These are phyloP conservation scores for Menidia beryllina DNA, from an alignment of 2,113 vertebrate species.

Conservation along the genomic window DNA sequence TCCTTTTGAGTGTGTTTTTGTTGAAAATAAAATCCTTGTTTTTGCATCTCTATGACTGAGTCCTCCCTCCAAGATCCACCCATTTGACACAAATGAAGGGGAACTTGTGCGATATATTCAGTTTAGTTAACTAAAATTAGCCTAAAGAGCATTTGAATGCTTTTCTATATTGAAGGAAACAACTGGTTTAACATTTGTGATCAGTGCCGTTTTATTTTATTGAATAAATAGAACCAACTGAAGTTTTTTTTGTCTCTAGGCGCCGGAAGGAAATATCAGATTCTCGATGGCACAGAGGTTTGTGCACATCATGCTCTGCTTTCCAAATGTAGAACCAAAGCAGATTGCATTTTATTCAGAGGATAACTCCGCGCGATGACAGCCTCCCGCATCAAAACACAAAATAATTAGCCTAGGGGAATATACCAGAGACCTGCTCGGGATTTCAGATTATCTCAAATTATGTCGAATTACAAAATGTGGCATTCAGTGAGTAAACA, in stretches of 20 bases:
- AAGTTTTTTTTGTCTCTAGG: conserved; percentile 14
- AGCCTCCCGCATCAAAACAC: conserved; percentile 39
- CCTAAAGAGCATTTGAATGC: neutral
- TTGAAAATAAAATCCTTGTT: too few relatives aligned
- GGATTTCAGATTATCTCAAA: conserved; percentile 47
- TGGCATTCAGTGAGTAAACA: conserved; percentile 43
- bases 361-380: conserved; percentile 31
- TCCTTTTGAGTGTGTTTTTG: too few relatives aligned
- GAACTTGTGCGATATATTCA: too few relatives aligned
- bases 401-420: conserved; percentile 41
- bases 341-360: conserved; percentile 27
- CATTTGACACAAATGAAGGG: too few relatives aligned
- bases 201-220: neutral
- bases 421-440: conserved; percentile 32
- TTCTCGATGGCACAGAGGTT: conserved; percentile 16
- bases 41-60: too few relatives aligned
- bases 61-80: too few relatives aligned
- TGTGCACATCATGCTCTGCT: conserved; percentile 4
- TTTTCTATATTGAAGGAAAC: neutral
- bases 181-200: conserved; percentile 1
- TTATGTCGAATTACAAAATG: conserved; percentile 48
- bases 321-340: conserved; percentile 22
- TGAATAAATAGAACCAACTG: conserved; percentile 8
- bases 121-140: neutral
- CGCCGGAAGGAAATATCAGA: conserved; percentile 7